Conservation (phyloP, 2,888 invertebrate species). For the Aelia acuminata region DNA sequence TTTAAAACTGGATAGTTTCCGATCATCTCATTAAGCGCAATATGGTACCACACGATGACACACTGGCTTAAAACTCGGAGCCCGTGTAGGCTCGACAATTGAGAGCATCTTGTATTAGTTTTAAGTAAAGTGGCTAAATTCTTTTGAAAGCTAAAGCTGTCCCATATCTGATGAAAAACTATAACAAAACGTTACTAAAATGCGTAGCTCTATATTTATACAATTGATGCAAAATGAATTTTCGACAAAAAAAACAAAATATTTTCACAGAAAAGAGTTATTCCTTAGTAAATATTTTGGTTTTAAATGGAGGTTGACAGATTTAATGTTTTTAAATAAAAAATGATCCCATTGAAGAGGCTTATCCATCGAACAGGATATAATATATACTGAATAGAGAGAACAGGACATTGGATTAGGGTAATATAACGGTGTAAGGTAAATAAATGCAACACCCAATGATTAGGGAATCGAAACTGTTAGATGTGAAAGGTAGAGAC, state of each 20-base stretch:
- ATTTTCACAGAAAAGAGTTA: no score
- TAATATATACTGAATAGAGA: no score
- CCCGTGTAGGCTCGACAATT: slow-evolving; percentile 38
- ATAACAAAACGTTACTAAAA: background rate
- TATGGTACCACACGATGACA: slow-evolving; percentile 6
- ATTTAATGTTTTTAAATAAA: no score
- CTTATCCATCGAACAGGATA: no score
- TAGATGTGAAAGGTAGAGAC: no score
- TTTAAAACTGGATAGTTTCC: slow-evolving; percentile 30
- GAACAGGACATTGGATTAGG: no score
- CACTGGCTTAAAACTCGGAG: slow-evolving; percentile 37
- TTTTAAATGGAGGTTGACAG: background rate
- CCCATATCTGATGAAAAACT: slow-evolving; percentile 32
- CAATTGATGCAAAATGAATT: background rate
- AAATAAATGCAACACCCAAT: no score
- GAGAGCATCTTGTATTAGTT: background rate
- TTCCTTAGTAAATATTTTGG: background rate
- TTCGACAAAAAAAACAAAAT: background rate
- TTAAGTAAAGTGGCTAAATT: background rate
- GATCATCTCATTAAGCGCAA: background rate
- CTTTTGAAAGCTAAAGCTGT: background rate
- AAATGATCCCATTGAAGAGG: no score
- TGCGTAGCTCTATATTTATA: background rate
- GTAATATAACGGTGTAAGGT: no score
- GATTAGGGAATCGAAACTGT: no score